A percentile compares a stretch with the other conserved stretches of the same genome.
Conservation (phyloP, 2,888 invertebrate species). For the Coelinius sp. region DNA sequence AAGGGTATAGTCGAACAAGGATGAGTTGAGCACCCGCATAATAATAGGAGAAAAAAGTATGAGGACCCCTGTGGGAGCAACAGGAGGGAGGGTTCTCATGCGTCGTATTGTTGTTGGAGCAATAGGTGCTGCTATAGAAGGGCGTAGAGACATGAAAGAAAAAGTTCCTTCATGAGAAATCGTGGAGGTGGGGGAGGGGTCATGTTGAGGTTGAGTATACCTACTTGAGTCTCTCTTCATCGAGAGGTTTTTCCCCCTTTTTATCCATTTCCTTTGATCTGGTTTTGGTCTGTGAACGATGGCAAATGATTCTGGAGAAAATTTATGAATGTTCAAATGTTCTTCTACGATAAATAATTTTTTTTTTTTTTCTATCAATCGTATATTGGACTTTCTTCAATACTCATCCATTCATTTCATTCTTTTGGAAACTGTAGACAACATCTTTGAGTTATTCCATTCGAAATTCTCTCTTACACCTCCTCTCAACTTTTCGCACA, state of each 20-base stretch:
- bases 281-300: neutral
- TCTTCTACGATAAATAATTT: too few species aligned
- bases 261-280: neutral
- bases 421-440: neutral
- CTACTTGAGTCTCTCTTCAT: conserved; percentile 6
- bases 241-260: neutral
- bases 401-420: neutral
- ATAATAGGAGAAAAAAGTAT: conserved; percentile 7
- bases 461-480: neutral
- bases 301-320: neutral
- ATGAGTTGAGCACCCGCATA: conserved; percentile 12
- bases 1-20: neutral
- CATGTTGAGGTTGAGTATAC: neutral
- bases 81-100: conserved; percentile 22
- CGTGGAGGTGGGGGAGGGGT: neutral
- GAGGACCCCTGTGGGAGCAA: conserved; percentile 18
- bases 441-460: neutral
- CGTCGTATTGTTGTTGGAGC: conserved; percentile 7
- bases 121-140: neutral
- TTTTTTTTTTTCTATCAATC: too few species aligned
- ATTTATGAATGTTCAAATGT: neutral
- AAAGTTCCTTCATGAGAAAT: neutral
- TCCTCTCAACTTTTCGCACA: conserved; percentile 5
- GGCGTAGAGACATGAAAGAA: neutral
- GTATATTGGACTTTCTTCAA: too few species aligned